Evolutionary conservation across 2,888 invertebrate genomes (phyloP).

Genomic region (Conistra vaccinii): DNA sequence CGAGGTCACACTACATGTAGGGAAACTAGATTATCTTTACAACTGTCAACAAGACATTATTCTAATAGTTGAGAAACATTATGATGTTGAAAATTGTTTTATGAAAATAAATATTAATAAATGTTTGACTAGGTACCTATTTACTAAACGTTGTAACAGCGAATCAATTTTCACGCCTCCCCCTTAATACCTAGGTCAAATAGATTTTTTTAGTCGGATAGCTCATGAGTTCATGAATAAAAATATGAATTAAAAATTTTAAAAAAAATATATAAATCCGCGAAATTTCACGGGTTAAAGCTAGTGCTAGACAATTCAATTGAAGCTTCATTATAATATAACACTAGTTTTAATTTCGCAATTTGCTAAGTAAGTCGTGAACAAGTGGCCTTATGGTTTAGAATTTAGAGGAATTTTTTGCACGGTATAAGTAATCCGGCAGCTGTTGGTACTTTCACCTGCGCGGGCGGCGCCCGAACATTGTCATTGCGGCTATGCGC

Average conservation of each 20-base stretch:
- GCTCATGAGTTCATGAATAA: too few relatives aligned
- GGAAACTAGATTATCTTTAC: slow-evolving; percentile 64
- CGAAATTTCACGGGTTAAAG: too few relatives aligned
- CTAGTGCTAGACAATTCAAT: slow-evolving; percentile 26
- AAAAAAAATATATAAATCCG: too few relatives aligned
- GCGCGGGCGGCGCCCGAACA: slow-evolving; percentile 77
- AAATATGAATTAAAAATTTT: too few relatives aligned
- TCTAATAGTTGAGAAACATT: slow-evolving; percentile 45
- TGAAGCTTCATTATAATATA: slow-evolving; percentile 20
- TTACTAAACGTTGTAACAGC: slow-evolving; percentile 6
- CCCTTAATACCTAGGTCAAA: too few relatives aligned
- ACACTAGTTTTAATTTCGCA: slow-evolving; percentile 35
- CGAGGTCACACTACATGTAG: slow-evolving; percentile 56
- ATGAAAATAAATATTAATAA: slow-evolving; percentile 29
- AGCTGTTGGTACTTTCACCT: slow-evolving; percentile 84
- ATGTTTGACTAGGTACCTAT: slow-evolving; percentile 21
- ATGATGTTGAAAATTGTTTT: slow-evolving; percentile 44
- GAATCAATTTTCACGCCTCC: too few relatives aligned
- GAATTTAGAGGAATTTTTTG: slow-evolving; percentile 50
- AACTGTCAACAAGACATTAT: slow-evolving; percentile 51
- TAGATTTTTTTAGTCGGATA: too few relatives aligned
- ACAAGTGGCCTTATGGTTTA: slow-evolving; percentile 41
- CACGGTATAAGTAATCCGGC: slow-evolving; percentile 73
- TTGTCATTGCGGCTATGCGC: slow-evolving; percentile 83
- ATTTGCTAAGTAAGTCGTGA: slow-evolving; percentile 30